Percentiles rank a stretch among this genome's conserved stretches.
Conservation (phyloP, 2,888 invertebrate genomes). For the Thecocarcelia acutangulata region DNA sequence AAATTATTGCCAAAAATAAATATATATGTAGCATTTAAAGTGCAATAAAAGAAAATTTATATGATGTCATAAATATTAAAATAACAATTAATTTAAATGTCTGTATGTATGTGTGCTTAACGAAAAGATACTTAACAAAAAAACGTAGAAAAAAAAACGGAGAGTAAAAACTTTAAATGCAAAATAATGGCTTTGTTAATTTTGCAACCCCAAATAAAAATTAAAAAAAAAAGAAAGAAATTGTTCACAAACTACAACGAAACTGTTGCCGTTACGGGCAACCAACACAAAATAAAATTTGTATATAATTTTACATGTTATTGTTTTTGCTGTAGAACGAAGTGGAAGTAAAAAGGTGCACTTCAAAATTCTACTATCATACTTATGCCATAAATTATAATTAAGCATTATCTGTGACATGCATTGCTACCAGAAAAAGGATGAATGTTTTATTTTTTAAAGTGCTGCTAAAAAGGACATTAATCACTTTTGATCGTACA, state of each 20-base stretch:
- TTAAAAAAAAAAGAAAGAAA: no score
- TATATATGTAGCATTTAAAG: slow-evolving; percentile 64
- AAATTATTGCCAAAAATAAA: slow-evolving; percentile 59
- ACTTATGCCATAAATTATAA: slow-evolving; percentile 68
- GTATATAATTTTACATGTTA: slow-evolving; percentile 52
- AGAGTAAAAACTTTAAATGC: slow-evolving; percentile 51
- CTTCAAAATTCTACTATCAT: slow-evolving; percentile 54
- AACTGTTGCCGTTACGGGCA: slow-evolving; percentile 11
- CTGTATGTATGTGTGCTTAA: slow-evolving; percentile 11
- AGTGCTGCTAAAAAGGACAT: slow-evolving; percentile 67
- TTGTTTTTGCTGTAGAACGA: not conserved
- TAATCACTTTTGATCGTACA: slow-evolving; percentile 65
- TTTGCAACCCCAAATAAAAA: slow-evolving; percentile 68
- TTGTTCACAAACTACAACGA: slow-evolving; percentile 6
- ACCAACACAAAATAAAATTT: slow-evolving; percentile 45
- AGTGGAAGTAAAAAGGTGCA: slow-evolving; percentile 60
- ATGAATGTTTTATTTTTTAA: slow-evolving; percentile 57
- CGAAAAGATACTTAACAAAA: slow-evolving; percentile 1
- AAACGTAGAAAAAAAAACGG: slow-evolving; percentile 14
- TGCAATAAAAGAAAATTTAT: slow-evolving; percentile 69
- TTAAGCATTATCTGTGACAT: slow-evolving; percentile 69
- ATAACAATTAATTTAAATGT: slow-evolving; percentile 69
- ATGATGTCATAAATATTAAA: slow-evolving; percentile 70
- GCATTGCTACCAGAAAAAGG: slow-evolving; percentile 67
- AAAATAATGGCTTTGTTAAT: slow-evolving; percentile 68